Conservation (phyloP, 2,888 invertebrate species). For the Panopea generosa region DNA sequence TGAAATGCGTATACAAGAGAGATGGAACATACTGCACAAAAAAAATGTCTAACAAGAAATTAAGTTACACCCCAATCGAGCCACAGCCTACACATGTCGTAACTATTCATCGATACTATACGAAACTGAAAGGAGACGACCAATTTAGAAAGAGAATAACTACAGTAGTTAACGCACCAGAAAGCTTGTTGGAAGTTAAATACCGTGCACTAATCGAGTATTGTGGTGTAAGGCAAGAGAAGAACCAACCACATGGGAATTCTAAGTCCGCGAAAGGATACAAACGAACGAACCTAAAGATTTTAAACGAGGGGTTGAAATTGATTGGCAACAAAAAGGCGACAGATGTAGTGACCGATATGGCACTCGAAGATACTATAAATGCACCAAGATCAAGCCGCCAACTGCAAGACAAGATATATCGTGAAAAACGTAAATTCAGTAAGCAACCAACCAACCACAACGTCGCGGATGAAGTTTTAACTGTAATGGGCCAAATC, state of each 20-base stretch:
- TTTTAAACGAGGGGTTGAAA: background rate
- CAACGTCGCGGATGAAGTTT: background rate
- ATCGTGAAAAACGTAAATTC: background rate
- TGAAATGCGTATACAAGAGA: background rate
- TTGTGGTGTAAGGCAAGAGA: background rate
- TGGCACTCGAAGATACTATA: background rate
- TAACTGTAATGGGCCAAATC: background rate
- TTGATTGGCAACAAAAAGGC: background rate
- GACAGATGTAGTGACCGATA: background rate
- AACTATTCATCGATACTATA: constrained; percentile 15
- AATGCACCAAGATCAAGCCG: background rate
- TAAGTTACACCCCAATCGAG: background rate
- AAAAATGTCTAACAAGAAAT: constrained; percentile 2
- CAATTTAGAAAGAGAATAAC: constrained; percentile 7
- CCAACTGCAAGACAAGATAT: constrained; percentile 1
- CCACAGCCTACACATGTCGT: constrained; percentile 16
- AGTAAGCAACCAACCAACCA: background rate
- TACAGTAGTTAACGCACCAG: constrained; percentile 7
- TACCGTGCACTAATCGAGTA: background rate
- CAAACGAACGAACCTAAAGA: background rate
- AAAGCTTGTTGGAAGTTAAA: background rate
- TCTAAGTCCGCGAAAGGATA: background rate
- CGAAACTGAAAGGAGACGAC: constrained; percentile 11
- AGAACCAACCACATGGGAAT: background rate
- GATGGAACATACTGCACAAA: background rate